A percentile compares a stretch with the other conserved stretches of the same genome.
Conservation (phyloP, 2,888 invertebrate genomes). For the Andrena haemorrhoa region DNA sequence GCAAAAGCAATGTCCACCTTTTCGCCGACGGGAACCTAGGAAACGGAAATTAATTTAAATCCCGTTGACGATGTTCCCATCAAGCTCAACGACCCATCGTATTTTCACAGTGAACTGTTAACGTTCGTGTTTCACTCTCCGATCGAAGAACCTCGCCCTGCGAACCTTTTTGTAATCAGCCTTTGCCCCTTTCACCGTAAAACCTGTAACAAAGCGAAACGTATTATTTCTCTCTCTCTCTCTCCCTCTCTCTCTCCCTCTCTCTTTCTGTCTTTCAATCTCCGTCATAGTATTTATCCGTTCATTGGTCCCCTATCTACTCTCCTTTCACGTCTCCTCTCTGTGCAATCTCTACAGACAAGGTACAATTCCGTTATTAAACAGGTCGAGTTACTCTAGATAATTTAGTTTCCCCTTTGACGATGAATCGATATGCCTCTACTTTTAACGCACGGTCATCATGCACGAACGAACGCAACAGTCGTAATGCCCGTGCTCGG, state of each 20-base stretch:
- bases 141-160: slow-evolving; percentile 32
- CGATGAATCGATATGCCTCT: slow-evolving; percentile 34
- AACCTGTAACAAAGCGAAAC: slow-evolving; percentile 51
- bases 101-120: background rate
- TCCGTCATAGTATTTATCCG: slow-evolving; percentile 19
- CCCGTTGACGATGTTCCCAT: slow-evolving; percentile 40
- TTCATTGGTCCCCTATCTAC: slow-evolving; percentile 18
- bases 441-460: background rate
- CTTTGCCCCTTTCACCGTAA: background rate
- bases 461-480: background rate
- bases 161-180: slow-evolving; percentile 56
- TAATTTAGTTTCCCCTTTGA: slow-evolving; percentile 67
- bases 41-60: no score
- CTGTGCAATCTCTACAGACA: slow-evolving; percentile 42
- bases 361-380: slow-evolving; percentile 58
- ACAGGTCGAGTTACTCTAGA: slow-evolving; percentile 54
- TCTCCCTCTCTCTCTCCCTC: slow-evolving; percentile 10
- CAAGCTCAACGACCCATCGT: slow-evolving; percentile 23
- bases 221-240: slow-evolving; percentile 54
- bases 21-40: no score
- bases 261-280: background rate
- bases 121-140: slow-evolving; percentile 12
- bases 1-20: no score
- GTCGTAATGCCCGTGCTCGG: background rate
- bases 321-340: slow-evolving; percentile 20